Conservation (phyloP, 2,888 invertebrate species). For the Ectobius pallidus region DNA sequence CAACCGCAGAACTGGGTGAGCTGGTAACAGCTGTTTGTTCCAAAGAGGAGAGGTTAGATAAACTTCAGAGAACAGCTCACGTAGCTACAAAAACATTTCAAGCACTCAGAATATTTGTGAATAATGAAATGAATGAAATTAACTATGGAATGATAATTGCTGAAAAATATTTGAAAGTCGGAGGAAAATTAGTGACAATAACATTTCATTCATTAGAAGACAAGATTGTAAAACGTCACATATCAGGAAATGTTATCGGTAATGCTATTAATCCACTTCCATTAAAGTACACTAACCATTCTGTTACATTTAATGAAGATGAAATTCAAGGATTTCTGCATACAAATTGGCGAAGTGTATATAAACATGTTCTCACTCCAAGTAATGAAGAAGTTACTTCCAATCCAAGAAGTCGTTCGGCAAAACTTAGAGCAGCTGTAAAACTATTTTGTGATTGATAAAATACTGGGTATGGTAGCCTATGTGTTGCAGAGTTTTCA, state of each 20-base stretch:
- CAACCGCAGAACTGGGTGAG: conserved; percentile 82
- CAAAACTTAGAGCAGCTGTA: conserved; percentile 83
- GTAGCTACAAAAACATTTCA: conserved; percentile 92
- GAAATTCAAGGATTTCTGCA: conserved; percentile 67
- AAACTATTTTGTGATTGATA: too few relatives aligned
- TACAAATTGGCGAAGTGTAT: conserved; percentile 77
- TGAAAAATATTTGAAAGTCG: conserved; percentile 74
- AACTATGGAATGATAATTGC: conserved; percentile 86
- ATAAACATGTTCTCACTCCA: conserved; percentile 81
- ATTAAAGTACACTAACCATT: conserved; percentile 71
- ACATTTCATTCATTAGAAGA: conserved; percentile 95
- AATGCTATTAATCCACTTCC: conserved; percentile 74
- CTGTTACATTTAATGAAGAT: conserved; percentile 61
- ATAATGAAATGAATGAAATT: conserved; percentile 94
- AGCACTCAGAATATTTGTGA: conserved; percentile 93
- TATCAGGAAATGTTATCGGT: conserved; percentile 76
- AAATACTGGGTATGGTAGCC: too few relatives aligned
- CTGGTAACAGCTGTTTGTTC: conserved; percentile 69
- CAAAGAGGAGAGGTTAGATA: conserved; percentile 66
- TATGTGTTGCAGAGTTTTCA: too few relatives aligned
- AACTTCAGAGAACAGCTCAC: conserved; percentile 76
- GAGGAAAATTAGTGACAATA: conserved; percentile 80
- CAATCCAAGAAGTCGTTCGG: conserved; percentile 89
- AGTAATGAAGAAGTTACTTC: conserved; percentile 71
- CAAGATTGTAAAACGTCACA: conserved; percentile 88